These are phyloP conservation scores for Venusia cambrica DNA, from an alignment of 2,888 invertebrate species.

Conservation along the genomic window DNA sequence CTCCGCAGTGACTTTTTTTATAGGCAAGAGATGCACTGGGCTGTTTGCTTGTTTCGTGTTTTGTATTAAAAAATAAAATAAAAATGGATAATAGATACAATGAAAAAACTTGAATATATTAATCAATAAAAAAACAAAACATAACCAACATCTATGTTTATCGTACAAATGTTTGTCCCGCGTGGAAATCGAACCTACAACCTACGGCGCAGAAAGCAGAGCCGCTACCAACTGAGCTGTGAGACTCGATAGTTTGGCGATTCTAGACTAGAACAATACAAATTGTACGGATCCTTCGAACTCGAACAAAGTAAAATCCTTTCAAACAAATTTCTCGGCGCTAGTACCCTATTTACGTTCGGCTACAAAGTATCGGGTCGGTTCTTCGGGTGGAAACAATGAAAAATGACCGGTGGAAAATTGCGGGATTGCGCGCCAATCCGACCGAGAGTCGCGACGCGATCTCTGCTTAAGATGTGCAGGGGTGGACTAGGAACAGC, in stretches of 20 bases:
- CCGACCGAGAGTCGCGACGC: slow-evolving; percentile 50
- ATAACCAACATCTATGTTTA: too few relatives aligned
- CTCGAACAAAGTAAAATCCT: slow-evolving; percentile 27
- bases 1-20: too few relatives aligned
- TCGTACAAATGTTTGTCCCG: too few relatives aligned
- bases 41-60: too few relatives aligned
- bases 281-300: slow-evolving; percentile 5
- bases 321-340: slow-evolving; percentile 35
- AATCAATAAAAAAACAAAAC: too few relatives aligned
- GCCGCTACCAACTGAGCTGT: too few relatives aligned
- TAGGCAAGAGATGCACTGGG: too few relatives aligned
- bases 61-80: too few relatives aligned
- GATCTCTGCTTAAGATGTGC: slow-evolving; percentile 47
- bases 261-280: slow-evolving; percentile 2
- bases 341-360: slow-evolving; percentile 37
- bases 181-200: too few relatives aligned
- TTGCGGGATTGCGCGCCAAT: slow-evolving; percentile 69
- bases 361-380: slow-evolving; percentile 51
- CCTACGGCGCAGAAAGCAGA: too few relatives aligned
- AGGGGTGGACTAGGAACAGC: slow-evolving; percentile 42
- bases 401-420: slow-evolving; percentile 79
- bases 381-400: slow-evolving; percentile 54
- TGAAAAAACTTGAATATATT: too few relatives aligned
- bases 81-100: too few relatives aligned
- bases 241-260: slow-evolving; percentile 1